These are phyloP conservation scores for Malachius bipustulatus DNA, from an alignment of 2,888 invertebrate genomes.

Conservation along the genomic window DNA sequence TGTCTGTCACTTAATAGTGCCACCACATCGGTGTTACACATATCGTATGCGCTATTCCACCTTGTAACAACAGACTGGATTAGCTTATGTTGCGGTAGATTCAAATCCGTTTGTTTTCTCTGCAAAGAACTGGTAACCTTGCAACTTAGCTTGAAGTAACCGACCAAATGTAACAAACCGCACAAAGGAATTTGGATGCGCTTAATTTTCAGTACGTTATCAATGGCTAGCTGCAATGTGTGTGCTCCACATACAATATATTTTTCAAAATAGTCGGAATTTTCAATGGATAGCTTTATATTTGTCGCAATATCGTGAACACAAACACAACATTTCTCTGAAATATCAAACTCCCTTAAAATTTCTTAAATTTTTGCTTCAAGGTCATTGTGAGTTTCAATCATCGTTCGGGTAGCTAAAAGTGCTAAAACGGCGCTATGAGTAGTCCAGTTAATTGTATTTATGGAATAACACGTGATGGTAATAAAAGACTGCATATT, in stretches of 20 bases:
- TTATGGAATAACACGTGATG: too few relatives aligned
- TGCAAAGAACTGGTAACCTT: not conserved
- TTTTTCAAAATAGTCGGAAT: too few relatives aligned
- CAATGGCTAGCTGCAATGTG: not conserved
- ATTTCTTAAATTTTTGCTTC: conserved; percentile 17
- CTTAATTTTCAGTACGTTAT: not conserved
- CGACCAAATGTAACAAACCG: not conserved
- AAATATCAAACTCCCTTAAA: conserved; percentile 17
- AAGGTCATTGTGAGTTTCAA: conserved; percentile 20
- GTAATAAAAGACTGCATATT: too few relatives aligned
- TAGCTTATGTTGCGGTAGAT: not conserved
- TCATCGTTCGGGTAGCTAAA: conserved; percentile 18
- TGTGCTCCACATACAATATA: conserved; percentile 3
- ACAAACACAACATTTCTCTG: conserved; percentile 16
- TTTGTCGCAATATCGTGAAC: conserved; percentile 23
- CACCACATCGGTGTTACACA: too few relatives aligned
- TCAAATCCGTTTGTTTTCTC: too few relatives aligned
- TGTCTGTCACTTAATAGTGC: too few relatives aligned
- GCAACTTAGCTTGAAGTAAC: not conserved
- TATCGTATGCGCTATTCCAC: too few relatives aligned
- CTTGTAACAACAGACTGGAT: conserved; percentile 2
- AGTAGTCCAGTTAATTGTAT: too few relatives aligned
- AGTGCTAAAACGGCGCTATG: too few relatives aligned
- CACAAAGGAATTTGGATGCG: not conserved
- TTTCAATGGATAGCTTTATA: too few relatives aligned